These are phyloP conservation scores for Alcedo atthis DNA, from an alignment of 2,797 vertebrate species.

Conservation along the genomic window DNA sequence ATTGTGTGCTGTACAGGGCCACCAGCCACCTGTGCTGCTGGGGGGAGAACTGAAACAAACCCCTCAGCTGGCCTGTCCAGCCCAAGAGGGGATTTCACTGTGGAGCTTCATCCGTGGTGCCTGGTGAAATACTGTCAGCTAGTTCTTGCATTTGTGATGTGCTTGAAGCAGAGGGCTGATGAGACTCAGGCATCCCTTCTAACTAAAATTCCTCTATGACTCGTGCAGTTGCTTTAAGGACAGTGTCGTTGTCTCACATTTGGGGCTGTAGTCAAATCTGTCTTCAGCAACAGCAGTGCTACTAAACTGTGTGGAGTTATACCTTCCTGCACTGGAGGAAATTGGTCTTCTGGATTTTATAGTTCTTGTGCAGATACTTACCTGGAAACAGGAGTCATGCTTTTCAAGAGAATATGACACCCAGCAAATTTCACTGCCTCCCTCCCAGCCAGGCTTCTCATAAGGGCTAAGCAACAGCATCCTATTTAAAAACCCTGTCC, in stretches of 20 bases:
- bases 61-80: neutral
- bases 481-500: conserved; percentile 34
- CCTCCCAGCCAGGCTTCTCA: neutral
- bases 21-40: neutral
- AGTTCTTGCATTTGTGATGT: neutral
- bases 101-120: neutral
- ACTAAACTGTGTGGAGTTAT: neutral
- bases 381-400: neutral
- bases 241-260: neutral
- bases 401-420: neutral
- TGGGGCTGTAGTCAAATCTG: neutral
- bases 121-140: neutral
- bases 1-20: neutral
- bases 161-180: neutral
- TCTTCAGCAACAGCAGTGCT: neutral
- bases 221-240: neutral
- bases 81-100: neutral
- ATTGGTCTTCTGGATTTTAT: neutral
- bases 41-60: neutral
- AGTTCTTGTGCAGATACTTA: neutral
- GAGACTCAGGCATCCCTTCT: neutral
- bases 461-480: neutral
- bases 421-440: neutral
- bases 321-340: neutral
- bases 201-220: neutral